Base-by-base conservation (phyloP, 1,140 invertebrate genomes). In the Laupala kohalensis region DNA sequence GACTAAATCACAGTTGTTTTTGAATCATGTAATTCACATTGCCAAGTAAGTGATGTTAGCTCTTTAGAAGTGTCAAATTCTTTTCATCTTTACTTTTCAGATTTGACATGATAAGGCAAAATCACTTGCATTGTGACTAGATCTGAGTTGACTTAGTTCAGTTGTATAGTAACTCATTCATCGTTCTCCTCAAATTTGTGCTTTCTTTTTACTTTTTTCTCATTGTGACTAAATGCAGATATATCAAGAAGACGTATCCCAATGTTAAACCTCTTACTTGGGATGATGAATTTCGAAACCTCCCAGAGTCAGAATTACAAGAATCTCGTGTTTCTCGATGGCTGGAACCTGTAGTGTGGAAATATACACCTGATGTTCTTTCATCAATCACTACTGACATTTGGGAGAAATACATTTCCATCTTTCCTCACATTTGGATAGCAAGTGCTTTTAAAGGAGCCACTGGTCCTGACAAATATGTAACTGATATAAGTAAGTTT, bases 371-470 rank as follows among this genome's bases (percentile, higher is more conserved):
- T 77, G 79, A 79, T 69, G 73, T 78, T 25, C 69, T 73, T 25
- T 70, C 75, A 4, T 74, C 75, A 69, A 75, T 85, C 53, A 71
- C 75, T 6, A 74, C 78, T 62, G 64, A 65, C 78, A 81, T 77
- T 75, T 85, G 83, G 81, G 78, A 80, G 23, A 84, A 81, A 67
- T 84, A 85, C 71, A 77, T 80, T 23, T 77, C 78, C 69, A 79
- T 84, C 62, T 88, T 88, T 76, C 76, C 78, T 24, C 80, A 80
- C 28, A 78, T 87, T 24, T 88, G 87, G 87, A 77, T 84, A 66
- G 86, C 85, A 4, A 85, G 82, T 78, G 85, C 87, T 19, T 88
- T 85, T 75, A 88, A 88, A 78, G 87, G 80, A 64, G 80, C 81
- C n/a, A 78, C 78, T 62, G 80, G 79, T 26, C 76, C 81, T 6